A percentile compares a stretch with the other conserved stretches of the same genome.
Conservation (phyloP, 2,113 vertebrate genomes). For the Aix galericulata region DNA sequence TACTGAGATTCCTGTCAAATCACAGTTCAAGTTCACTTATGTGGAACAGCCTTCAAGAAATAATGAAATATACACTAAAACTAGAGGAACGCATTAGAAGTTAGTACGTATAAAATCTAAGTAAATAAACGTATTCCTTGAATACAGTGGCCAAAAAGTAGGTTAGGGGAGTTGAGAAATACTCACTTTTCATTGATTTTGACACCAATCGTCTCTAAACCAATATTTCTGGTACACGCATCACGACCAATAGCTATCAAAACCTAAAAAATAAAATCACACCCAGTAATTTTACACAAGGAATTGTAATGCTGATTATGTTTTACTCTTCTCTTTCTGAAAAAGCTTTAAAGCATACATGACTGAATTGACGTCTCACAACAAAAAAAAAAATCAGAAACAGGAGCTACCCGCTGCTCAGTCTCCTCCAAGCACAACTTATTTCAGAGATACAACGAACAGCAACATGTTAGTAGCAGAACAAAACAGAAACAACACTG, state of each 20-base stretch:
- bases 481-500: background rate
- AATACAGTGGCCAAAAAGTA: background rate
- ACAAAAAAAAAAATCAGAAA: background rate
- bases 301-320: background rate
- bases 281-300: background rate
- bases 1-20: background rate
- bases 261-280: constrained; percentile 77
- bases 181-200: constrained; percentile 89
- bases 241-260: constrained; percentile 92
- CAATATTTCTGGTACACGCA: constrained; percentile 90
- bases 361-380: background rate
- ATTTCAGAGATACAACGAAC: background rate
- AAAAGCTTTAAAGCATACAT: background rate
- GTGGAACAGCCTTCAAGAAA: background rate
- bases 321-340: background rate
- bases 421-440: background rate
- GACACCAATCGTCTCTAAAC: constrained; percentile 88
- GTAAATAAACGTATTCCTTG: background rate
- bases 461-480: background rate
- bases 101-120: background rate
- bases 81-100: background rate
- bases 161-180: background rate
- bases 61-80: background rate
- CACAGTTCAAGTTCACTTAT: background rate
- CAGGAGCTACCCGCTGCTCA: background rate